Evolutionary conservation across 2,888 invertebrate genomes (phyloP).

Genomic region (Caenorhabditis macrosperma): DNA sequence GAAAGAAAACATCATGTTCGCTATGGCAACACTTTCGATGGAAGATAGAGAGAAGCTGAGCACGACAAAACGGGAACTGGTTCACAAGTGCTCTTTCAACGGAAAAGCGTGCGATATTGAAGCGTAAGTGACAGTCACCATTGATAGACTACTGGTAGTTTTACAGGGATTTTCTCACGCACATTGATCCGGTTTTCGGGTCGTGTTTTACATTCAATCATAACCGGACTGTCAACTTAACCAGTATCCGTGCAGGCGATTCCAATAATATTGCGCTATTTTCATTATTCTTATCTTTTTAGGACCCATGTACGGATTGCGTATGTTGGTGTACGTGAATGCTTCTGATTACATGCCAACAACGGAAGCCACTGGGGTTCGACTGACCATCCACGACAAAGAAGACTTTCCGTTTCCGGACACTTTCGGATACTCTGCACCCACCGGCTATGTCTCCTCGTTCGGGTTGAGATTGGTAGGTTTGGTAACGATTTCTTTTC

Average conservation of each 20-base stretch:
- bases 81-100: constrained; percentile 80
- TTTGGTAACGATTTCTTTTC: too few relatives aligned
- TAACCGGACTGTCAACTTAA: constrained; percentile 69
- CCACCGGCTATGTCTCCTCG: constrained; percentile 77
- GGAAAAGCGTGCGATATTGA: constrained; percentile 79
- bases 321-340: constrained; percentile 77
- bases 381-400: constrained; percentile 78
- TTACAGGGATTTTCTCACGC: constrained; percentile 74
- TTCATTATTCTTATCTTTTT: too few relatives aligned
- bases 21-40: constrained; percentile 76
- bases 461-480: constrained; percentile 75
- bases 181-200: constrained; percentile 77
- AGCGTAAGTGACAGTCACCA: constrained; percentile 58
- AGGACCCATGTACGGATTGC: constrained; percentile 79
- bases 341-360: constrained; percentile 78
- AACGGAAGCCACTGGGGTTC: constrained; percentile 78
- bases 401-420: constrained; percentile 79
- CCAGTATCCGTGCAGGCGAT: constrained; percentile 75
- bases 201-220: constrained; percentile 78
- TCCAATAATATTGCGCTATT: too few relatives aligned
- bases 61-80: constrained; percentile 77
- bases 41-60: constrained; percentile 72
- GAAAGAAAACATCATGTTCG: constrained; percentile 80
- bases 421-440: constrained; percentile 77
- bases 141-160: too few relatives aligned